Base-by-base conservation (phyloP, 2,888 invertebrate species). In the Leuctra nigra region DNA sequence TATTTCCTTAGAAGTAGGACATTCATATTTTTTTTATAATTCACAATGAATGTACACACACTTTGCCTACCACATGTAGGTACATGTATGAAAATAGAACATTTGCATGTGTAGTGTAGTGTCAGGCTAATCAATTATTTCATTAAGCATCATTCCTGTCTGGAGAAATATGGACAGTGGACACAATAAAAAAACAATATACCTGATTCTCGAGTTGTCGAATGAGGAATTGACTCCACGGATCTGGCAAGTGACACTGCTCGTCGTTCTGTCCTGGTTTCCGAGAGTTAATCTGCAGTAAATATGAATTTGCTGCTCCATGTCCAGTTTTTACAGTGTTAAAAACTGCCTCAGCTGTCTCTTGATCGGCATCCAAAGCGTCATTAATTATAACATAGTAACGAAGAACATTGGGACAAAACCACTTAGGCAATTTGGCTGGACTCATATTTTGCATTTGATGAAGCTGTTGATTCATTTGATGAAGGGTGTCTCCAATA, bases 351-450 rank as follows among this genome's bases (percentile, higher is more conserved):
- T 88, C 88, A 54, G 93, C 91, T 70, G 93, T 94, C 65, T 48
- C 66, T 61, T 35, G 48, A 29, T 63, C 63, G 2, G 63, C 59
- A 44, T 62, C 61, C 20, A 59, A 52, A 41, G 62, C 59, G 75
- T 95, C 97, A 74, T 96, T 92, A 54, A 97, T 68, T 50, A 98
- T 78, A 53, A 97, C 84, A 73, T 92, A 95, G 70, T 91, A 91
- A 69, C 91, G 87, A 38, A 95, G 77, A 23, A 91, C 84, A 68
- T 89, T 86, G 25, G 82, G 80, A 61, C 79, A 73, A 54, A 68
- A 66, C 69, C 69, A 69, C 25, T 66, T 91, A 7, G 91, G 90
- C 63, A 89, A 73, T 72, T 88, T 88, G 61, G 86, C 86, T 46
- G 87, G 84, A 13, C 82, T 76, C 38, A 84, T 79, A 72, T 79